Conservation (phyloP, 2,113 vertebrate species). For the Taxidea taxus region DNA sequence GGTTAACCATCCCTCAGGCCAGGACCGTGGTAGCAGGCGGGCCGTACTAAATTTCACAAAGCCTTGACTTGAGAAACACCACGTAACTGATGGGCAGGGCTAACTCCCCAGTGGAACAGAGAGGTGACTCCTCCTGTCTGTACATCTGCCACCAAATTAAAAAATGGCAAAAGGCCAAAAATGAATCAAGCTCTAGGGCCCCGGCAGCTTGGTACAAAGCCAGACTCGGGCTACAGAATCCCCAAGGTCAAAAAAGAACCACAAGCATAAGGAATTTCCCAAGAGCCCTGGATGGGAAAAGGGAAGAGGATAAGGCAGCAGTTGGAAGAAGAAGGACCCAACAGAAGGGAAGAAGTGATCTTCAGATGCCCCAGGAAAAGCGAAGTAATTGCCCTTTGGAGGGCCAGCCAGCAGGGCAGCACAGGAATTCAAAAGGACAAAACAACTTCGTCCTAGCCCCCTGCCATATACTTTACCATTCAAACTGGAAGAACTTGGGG, state of each 20-base stretch:
- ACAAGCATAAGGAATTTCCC: background rate
- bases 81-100: constrained; percentile 41
- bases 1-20: constrained; percentile 63
- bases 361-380: background rate
- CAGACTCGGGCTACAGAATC: background rate
- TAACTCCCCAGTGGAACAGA: background rate
- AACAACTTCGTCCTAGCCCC: background rate
- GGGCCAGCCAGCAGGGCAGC: background rate
- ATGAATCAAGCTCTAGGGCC: background rate
- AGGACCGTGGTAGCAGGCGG: constrained; percentile 63
- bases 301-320: background rate
- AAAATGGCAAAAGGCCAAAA: constrained; percentile 63
- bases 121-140: constrained; percentile 38
- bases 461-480: background rate
- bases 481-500: background rate
- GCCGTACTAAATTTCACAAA: constrained; percentile 45
- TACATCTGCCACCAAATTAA: constrained; percentile 52
- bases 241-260: background rate
- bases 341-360: background rate
- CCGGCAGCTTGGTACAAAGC: background rate
- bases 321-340: background rate
- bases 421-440: constrained; percentile 9
- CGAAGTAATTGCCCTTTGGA: background rate
- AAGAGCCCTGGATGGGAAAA: background rate
- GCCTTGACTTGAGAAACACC: constrained; percentile 47